A percentile compares a stretch with the other conserved stretches of the same genome.
phyloP scores from a whole-genome alignment of 64 coral and sea anemone genomes.

The Porites lutea region DNA sequence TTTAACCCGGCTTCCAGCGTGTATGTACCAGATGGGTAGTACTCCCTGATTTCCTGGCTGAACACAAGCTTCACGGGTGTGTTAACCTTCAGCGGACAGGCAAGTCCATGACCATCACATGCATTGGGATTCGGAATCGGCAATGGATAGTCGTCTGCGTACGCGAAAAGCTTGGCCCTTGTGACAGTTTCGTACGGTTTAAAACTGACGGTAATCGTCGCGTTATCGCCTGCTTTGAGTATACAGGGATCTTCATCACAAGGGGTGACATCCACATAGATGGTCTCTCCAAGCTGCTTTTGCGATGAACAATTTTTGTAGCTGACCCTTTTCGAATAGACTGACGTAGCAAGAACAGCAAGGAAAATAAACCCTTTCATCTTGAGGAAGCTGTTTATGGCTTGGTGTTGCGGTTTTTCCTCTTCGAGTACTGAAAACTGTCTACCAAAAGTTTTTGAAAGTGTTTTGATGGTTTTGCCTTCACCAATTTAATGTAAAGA shows the following conservation, averaged over 20 bases:
- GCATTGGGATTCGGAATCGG: neutral
- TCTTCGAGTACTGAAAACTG: no score
- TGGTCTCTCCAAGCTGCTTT: neutral
- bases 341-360: neutral
- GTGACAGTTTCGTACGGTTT: neutral
- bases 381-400: no score
- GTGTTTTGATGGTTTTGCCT: no score
- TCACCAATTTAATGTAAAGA: no score
- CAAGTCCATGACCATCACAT: neutral
- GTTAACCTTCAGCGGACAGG: neutral
- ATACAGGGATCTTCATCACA: neutral
- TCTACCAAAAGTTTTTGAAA: no score
- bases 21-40: neutral
- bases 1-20: neutral
- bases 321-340: neutral
- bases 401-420: no score
- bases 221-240: neutral
- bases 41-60: neutral
- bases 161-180: neutral
- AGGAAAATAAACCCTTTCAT: no score
- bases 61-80: neutral
- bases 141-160: neutral
- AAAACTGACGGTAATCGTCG: neutral
- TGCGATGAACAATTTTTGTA: neutral
- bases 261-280: neutral